A percentile compares a stretch with the other conserved stretches of the same genome.
Conservation (phyloP, 2,888 invertebrate species). For the Perizoma affinitatum region DNA sequence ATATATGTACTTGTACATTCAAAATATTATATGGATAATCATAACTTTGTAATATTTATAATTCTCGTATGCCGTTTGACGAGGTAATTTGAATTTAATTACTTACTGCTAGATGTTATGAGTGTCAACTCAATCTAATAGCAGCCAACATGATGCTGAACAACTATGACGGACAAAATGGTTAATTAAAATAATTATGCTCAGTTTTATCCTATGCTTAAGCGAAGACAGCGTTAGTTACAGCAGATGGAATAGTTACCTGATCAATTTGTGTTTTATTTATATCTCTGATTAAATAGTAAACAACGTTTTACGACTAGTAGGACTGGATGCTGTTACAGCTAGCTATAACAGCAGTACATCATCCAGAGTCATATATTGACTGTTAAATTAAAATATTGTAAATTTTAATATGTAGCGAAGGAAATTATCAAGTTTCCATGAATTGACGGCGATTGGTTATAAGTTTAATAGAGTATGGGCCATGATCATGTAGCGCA, state of each 20-base stretch:
- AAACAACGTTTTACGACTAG: conserved; percentile 20
- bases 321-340: no score
- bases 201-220: conserved; percentile 33
- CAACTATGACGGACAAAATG: conserved; percentile 36
- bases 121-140: conserved; percentile 33
- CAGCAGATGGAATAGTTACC: conserved; percentile 41
- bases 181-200: conserved; percentile 44
- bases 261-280: conserved; percentile 46
- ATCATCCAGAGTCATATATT: no score
- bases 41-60: conserved; percentile 28
- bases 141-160: conserved; percentile 27
- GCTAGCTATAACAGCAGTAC: no score
- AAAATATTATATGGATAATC: conserved; percentile 8
- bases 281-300: conserved; percentile 43
- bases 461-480: conserved; percentile 28
- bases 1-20: not conserved
- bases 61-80: conserved; percentile 28
- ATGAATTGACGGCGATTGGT: no score
- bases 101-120: conserved; percentile 27
- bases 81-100: conserved; percentile 31
- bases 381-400: conserved; percentile 11
- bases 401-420: not conserved
- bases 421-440: not conserved
- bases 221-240: conserved; percentile 37
- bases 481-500: conserved; percentile 41